These are phyloP conservation scores for Poeciliopsis turneri DNA, from an alignment of 2,797 vertebrate species.

Conservation along the genomic window DNA sequence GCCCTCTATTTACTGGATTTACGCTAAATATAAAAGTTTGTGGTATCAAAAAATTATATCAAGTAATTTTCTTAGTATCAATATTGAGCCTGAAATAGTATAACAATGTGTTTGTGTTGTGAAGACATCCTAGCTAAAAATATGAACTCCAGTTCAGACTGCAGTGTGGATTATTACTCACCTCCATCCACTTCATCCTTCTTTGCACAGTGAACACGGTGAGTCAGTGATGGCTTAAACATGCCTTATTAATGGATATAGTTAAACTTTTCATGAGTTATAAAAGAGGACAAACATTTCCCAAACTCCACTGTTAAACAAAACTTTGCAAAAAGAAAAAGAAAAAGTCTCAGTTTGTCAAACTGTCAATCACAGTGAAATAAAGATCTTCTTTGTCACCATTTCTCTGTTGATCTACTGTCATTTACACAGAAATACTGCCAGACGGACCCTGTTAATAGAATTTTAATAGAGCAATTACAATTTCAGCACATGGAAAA, in stretches of 20 bases:
- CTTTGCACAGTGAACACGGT: neutral
- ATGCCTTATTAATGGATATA: neutral
- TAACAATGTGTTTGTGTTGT: neutral
- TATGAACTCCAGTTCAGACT: neutral
- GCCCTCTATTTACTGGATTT: neutral
- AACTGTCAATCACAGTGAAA: slow-evolving; percentile 33
- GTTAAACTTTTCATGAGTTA: neutral
- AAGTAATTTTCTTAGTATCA: neutral
- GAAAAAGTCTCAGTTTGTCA: slow-evolving; percentile 6
- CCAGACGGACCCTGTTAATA: slow-evolving; percentile 31
- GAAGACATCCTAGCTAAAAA: neutral
- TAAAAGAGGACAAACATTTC: neutral
- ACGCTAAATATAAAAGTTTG: neutral
- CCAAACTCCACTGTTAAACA: slow-evolving; percentile 8
- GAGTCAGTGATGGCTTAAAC: neutral
- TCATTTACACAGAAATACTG: slow-evolving; percentile 51
- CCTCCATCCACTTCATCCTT: neutral
- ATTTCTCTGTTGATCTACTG: slow-evolving; percentile 34
- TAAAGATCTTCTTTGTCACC: slow-evolving; percentile 31
- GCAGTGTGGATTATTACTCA: neutral
- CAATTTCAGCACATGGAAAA: slow-evolving; percentile 35
- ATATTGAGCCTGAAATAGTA: neutral
- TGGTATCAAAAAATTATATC: neutral
- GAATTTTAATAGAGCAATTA: slow-evolving; percentile 64
- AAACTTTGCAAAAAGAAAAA: neutral